Conservation (phyloP, 2,113 vertebrate species). For the Eolophus roseicapilla region DNA sequence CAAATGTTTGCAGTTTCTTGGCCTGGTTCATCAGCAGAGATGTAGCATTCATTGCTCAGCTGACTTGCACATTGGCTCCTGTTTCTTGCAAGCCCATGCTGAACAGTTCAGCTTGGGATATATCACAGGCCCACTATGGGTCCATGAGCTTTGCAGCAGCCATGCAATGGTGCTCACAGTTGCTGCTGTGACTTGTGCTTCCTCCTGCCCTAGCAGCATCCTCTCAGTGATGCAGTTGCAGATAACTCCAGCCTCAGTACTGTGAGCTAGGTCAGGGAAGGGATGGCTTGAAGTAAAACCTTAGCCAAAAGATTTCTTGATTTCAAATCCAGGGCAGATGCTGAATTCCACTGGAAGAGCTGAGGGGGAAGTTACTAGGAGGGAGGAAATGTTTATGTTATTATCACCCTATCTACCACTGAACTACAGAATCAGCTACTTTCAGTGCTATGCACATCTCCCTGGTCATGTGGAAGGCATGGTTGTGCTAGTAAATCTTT, state of each 20-base stretch:
- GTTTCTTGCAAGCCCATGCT: neutral
- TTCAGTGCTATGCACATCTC: neutral
- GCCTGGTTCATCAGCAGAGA: neutral
- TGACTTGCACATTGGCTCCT: neutral
- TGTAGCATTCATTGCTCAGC: neutral
- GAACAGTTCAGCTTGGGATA: neutral
- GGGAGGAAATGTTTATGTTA: neutral
- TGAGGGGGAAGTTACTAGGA: neutral
- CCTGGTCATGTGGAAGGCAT: neutral
- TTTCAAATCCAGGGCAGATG: neutral
- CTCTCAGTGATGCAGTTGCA: neutral
- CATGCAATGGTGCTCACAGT: fast-evolving
- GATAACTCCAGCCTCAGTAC: neutral
- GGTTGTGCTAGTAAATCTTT: neutral
- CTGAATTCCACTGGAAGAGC: neutral
- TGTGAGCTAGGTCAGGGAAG: neutral
- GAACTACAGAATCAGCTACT: neutral
- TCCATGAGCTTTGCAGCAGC: neutral
- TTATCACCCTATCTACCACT: neutral
- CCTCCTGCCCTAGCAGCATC: neutral
- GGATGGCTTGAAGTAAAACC: neutral
- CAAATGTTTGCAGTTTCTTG: neutral
- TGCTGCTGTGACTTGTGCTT: neutral
- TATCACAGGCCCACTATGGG: neutral
- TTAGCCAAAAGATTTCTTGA: neutral